Evolutionary conservation across 2,888 invertebrate genomes (phyloP).

Genomic region (Selenia dentaria): DNA sequence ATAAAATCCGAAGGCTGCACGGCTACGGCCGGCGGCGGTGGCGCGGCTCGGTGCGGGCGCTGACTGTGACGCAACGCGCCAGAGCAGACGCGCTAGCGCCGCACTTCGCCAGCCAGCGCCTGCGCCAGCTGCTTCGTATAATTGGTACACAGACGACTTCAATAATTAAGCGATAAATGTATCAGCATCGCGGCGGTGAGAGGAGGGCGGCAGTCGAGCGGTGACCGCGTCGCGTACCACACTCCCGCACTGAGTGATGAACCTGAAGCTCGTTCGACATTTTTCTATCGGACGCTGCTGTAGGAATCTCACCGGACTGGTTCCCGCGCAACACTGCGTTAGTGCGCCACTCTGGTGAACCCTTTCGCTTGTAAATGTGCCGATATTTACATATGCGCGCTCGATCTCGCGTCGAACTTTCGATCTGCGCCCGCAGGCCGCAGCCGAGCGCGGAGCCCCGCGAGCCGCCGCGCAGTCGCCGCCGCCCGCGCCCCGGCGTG

Average conservation of each 20-base stretch:
- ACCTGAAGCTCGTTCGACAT: conserved; percentile 80
- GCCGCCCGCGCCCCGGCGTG: conserved; percentile 41
- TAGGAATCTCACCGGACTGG: conserved; percentile 88
- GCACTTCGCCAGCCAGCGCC: conserved; percentile 61
- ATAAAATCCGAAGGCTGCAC: conserved; percentile 67
- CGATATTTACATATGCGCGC: conserved; percentile 84
- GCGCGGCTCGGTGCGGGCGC: conserved; percentile 28
- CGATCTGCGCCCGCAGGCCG: conserved; percentile 76
- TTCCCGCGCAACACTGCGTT: conserved; percentile 84
- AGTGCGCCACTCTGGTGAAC: conserved; percentile 84
- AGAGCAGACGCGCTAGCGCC: conserved; percentile 77
- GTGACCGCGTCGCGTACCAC: conserved; percentile 76
- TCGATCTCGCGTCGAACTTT: conserved; percentile 82
- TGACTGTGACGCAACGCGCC: conserved; percentile 69
- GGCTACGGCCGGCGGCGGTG: conserved; percentile 28
- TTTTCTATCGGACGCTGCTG: conserved; percentile 86
- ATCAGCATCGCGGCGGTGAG: conserved; percentile 72
- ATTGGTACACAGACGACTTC: conserved; percentile 80
- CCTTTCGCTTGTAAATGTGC: conserved; percentile 85
- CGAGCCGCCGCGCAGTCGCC: conserved; percentile 38
- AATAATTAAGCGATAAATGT: conserved; percentile 84
- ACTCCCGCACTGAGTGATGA: conserved; percentile 74
- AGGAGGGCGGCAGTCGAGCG: conserved; percentile 81
- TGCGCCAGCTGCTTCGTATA: conserved; percentile 68
- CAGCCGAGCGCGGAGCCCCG: conserved; percentile 61